Conservation (phyloP, 2,888 invertebrate species). For the Odontothrips loti region DNA sequence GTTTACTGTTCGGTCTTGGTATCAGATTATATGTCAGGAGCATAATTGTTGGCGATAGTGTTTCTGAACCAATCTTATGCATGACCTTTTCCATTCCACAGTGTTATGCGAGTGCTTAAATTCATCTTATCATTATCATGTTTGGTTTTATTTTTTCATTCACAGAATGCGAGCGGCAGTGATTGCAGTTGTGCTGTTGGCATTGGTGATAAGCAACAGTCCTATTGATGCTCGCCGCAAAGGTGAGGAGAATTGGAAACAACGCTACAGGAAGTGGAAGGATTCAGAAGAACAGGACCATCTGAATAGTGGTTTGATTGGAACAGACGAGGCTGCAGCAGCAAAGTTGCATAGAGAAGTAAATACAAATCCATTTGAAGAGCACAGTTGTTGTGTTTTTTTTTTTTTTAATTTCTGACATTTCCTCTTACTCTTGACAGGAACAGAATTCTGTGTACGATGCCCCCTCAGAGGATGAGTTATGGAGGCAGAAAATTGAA, state of each 20-base stretch:
- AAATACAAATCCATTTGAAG: background rate
- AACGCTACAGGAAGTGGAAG: background rate
- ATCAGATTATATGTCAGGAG: background rate
- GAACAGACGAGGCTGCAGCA: conserved; percentile 3
- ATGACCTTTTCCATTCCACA: background rate
- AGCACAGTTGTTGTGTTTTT: background rate
- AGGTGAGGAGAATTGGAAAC: conserved; percentile 12
- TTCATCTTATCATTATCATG: background rate
- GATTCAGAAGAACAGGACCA: background rate
- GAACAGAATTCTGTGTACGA: background rate
- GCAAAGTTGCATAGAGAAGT: background rate
- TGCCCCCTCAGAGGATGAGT: background rate
- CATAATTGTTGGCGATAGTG: background rate
- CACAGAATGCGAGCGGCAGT: background rate
- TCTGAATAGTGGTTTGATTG: background rate
- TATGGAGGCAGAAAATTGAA: conserved; percentile 1
- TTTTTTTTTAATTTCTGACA: background rate
- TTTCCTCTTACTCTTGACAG: background rate
- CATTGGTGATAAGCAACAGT: background rate
- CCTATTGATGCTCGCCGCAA: background rate
- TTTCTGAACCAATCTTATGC: background rate
- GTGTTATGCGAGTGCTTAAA: background rate
- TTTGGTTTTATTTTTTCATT: background rate
- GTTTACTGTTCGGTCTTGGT: background rate
- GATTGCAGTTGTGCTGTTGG: background rate